phyloP scores from a whole-genome alignment of 2,888 invertebrate species.

The Cephus sareptanus region DNA sequence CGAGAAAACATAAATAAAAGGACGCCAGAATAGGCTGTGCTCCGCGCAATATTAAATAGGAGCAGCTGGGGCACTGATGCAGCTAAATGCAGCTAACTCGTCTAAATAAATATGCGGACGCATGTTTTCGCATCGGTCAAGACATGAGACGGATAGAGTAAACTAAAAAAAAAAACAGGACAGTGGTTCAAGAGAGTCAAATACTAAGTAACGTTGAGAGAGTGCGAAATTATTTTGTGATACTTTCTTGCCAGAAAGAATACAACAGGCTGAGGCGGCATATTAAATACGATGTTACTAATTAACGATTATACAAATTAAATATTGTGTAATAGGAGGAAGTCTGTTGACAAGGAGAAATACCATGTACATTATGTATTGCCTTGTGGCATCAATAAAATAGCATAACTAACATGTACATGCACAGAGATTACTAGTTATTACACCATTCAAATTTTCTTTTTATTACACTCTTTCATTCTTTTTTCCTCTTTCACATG shows the following conservation, averaged over 20 bases:
- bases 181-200: slow-evolving; percentile 36
- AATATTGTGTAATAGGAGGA: slow-evolving; percentile 61
- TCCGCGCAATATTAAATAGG: no score
- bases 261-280: slow-evolving; percentile 61
- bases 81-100: not conserved
- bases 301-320: slow-evolving; percentile 58
- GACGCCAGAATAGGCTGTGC: no score
- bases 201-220: slow-evolving; percentile 62
- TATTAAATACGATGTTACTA: slow-evolving; percentile 60
- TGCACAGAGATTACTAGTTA: no score
- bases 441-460: no score
- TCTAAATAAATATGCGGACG: not conserved
- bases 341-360: slow-evolving; percentile 61
- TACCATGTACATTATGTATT: slow-evolving; percentile 66
- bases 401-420: slow-evolving; percentile 52
- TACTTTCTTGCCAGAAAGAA: slow-evolving; percentile 66
- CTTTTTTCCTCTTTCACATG: no score
- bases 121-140: slow-evolving; percentile 10
- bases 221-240: slow-evolving; percentile 65
- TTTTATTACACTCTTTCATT: no score
- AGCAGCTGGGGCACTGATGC: no score
- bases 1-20: no score
- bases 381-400: slow-evolving; percentile 63
- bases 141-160: slow-evolving; percentile 13
- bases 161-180: slow-evolving; percentile 11